Percentiles rank a stretch among this genome's conserved stretches.
phyloP scores from a whole-genome alignment of 2,888 invertebrate genomes.

The Matsumyia berberina region DNA sequence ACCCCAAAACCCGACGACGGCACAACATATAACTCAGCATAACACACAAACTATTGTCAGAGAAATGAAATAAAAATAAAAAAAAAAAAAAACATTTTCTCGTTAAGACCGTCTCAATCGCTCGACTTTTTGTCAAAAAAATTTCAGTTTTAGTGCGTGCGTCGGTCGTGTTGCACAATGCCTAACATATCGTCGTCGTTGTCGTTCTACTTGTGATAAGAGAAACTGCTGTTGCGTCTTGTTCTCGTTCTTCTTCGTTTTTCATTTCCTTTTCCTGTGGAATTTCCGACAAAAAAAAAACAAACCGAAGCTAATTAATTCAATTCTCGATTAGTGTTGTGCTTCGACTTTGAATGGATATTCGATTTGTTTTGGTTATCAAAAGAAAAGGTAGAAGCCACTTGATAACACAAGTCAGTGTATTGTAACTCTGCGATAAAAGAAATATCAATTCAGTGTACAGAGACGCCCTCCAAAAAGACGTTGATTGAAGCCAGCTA shows the following conservation, averaged over 20 bases:
- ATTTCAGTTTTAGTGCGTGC: constrained; percentile 70
- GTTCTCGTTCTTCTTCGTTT: constrained; percentile 7
- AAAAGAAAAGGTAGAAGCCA: background rate
- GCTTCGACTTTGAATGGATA: constrained; percentile 3
- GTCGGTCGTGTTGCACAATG: constrained; percentile 62
- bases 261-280: constrained; percentile 15
- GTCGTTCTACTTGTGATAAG: constrained; percentile 51
- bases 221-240: constrained; percentile 11
- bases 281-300: constrained; percentile 16
- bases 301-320: constrained; percentile 24
- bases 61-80: constrained; percentile 46
- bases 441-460: too few relatives aligned
- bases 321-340: constrained; percentile 23
- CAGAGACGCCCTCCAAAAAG: background rate
- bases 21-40: constrained; percentile 38
- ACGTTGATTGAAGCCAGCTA: background rate
- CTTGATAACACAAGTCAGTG: constrained; percentile 24
- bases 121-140: constrained; percentile 60
- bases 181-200: constrained; percentile 10
- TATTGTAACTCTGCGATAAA: constrained; percentile 31
- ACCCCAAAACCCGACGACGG: constrained; percentile 33
- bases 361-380: constrained; percentile 32
- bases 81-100: constrained; percentile 16
- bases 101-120: constrained; percentile 55
- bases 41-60: constrained; percentile 73